A percentile compares a stretch with the other conserved stretches of the same genome.
These are phyloP conservation scores for Leptatherina wallacei DNA, from an alignment of 2,797 vertebrate genomes.

Conservation along the genomic window DNA sequence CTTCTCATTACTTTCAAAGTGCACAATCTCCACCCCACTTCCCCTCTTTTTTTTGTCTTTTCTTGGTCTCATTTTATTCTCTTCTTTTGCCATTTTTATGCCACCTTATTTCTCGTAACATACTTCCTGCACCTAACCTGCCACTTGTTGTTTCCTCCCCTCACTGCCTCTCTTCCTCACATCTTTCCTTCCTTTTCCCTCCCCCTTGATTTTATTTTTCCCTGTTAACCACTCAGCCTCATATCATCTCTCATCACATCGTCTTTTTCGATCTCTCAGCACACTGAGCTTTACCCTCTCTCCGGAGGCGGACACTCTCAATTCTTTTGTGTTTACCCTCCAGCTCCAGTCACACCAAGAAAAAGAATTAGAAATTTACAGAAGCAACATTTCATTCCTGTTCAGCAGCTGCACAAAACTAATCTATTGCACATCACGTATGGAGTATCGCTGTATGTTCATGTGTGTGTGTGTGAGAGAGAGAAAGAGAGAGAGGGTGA, in stretches of 20 bases:
- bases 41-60: slow-evolving; percentile 15
- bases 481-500: slow-evolving; percentile 20
- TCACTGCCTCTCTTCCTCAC: neutral
- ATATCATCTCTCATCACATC: slow-evolving; percentile 38
- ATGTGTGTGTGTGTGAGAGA: neutral
- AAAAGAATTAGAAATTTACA: slow-evolving; percentile 23
- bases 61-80: neutral
- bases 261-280: slow-evolving; percentile 25
- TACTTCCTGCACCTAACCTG: neutral
- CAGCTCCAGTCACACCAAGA: slow-evolving; percentile 1
- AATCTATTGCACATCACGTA: neutral
- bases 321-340: slow-evolving; percentile 22
- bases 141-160: neutral
- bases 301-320: slow-evolving; percentile 36
- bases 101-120: neutral
- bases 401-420: slow-evolving; percentile 12
- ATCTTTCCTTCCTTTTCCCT: slow-evolving; percentile 1
- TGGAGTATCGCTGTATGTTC: neutral
- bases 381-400: slow-evolving; percentile 29
- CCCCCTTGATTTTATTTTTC: slow-evolving; percentile 25
- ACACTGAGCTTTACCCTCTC: slow-evolving; percentile 26
- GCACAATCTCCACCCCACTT: slow-evolving; percentile 34
- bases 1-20: slow-evolving; percentile 70
- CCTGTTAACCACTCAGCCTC: slow-evolving; percentile 23
- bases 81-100: slow-evolving; percentile 14